These are phyloP conservation scores for Mystacides longicornis DNA, from an alignment of 2,888 invertebrate genomes.

Conservation along the genomic window DNA sequence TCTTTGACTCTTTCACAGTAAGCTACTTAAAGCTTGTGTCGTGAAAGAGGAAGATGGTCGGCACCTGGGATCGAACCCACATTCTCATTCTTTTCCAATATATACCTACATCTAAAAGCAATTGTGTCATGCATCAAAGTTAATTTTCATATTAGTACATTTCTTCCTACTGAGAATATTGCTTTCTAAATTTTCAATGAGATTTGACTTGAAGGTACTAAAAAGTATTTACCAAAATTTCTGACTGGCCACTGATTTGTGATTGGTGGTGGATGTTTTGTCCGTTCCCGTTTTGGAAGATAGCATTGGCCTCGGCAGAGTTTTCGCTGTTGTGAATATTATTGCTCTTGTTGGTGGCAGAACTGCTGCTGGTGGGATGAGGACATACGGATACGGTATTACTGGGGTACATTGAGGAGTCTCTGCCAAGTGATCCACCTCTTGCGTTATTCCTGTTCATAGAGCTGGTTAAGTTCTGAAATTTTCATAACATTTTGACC, in stretches of 20 bases:
- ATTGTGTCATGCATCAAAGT: too few species aligned
- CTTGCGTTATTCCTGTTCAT: slow-evolving; percentile 10
- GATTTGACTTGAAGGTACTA: too few species aligned
- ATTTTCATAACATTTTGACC: too few species aligned
- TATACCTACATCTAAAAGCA: too few species aligned
- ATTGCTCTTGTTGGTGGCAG: slow-evolving; percentile 9
- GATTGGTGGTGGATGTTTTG: slow-evolving; percentile 8
- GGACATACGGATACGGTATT: slow-evolving; percentile 12
- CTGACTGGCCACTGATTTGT: slow-evolving; percentile 3
- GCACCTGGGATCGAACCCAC: too few species aligned
- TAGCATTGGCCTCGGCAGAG: background rate
- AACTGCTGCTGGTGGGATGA: slow-evolving; percentile 1
- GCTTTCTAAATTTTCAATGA: too few species aligned
- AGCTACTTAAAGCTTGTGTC: too few species aligned
- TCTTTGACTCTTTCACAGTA: too few species aligned
- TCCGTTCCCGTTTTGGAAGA: slow-evolving; percentile 7
- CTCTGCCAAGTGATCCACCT: slow-evolving; percentile 9
- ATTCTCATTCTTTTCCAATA: too few species aligned
- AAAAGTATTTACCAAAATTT: background rate
- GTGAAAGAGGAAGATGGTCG: too few species aligned
- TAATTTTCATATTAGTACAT: too few species aligned
- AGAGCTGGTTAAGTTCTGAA: slow-evolving; percentile 9
- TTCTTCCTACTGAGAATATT: too few species aligned
- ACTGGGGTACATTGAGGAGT: background rate
- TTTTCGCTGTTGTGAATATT: slow-evolving; percentile 13